Conservation (phyloP, 92 coral and sea anemone genomes). For the Porites evermanni region DNA sequence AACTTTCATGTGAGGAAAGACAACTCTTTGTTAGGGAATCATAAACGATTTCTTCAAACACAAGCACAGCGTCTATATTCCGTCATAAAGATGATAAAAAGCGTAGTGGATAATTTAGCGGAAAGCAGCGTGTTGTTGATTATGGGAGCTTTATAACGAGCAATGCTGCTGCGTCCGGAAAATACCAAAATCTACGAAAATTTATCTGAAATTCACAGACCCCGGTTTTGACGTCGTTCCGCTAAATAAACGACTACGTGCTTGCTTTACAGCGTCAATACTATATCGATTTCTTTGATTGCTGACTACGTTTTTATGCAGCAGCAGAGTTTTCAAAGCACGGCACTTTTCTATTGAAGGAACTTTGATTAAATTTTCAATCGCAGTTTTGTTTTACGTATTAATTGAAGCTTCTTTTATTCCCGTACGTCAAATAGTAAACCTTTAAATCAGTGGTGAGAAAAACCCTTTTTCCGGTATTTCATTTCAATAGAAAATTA, state of each 20-base stretch:
- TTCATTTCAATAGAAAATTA: slow-evolving; percentile 30
- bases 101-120: neutral
- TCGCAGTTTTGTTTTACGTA: slow-evolving; percentile 22
- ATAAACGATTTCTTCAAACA: too few relatives aligned
- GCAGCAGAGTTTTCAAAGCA: neutral
- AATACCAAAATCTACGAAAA: neutral
- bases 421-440: neutral
- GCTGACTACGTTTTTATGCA: neutral
- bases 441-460: slow-evolving; percentile 9
- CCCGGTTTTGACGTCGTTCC: neutral
- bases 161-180: slow-evolving; percentile 19
- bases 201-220: neutral
- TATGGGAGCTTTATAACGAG: neutral
- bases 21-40: too few relatives aligned
- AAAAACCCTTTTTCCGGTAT: slow-evolving; percentile 5
- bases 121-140: slow-evolving; percentile 4
- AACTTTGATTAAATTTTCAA: slow-evolving; percentile 25
- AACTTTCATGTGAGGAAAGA: too few relatives aligned
- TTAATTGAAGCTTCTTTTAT: slow-evolving; percentile 25
- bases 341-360: neutral
- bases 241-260: neutral
- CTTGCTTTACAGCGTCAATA: neutral
- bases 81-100: neutral
- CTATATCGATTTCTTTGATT: too few relatives aligned
- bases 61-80: too few relatives aligned